phyloP scores from a whole-genome alignment of 2,797 vertebrate species.

The Fistularia tabacaria region DNA sequence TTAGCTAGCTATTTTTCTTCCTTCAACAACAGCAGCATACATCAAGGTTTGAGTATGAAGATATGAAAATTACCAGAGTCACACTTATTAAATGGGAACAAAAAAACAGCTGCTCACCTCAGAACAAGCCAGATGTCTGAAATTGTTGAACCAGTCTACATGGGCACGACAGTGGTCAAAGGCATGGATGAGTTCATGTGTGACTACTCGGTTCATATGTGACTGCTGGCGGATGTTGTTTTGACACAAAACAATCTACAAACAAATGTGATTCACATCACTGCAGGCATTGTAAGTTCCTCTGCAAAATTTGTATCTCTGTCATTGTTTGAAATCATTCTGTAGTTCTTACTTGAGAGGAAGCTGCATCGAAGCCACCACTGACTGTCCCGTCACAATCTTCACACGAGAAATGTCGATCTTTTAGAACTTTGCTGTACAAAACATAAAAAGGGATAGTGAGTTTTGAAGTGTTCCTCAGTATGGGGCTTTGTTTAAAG shows the following conservation, averaged over 20 bases:
- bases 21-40: background rate
- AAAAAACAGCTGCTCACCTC: slow-evolving; percentile 77
- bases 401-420: slow-evolving; percentile 94
- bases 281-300: too few species aligned
- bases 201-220: slow-evolving; percentile 92
- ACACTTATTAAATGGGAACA: too few species aligned
- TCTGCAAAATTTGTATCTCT: rapidly evolving
- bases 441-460: slow-evolving; percentile 4
- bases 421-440: slow-evolving; percentile 82
- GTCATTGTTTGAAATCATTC: rapidly evolving
- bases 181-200: slow-evolving; percentile 93
- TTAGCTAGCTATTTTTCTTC: too few species aligned
- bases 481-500: too few species aligned
- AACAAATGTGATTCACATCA: background rate
- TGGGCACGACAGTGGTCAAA: slow-evolving; percentile 96
- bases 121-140: slow-evolving; percentile 90
- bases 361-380: slow-evolving; percentile 89
- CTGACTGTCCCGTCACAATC: slow-evolving; percentile 89
- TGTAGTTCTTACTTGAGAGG: slow-evolving; percentile 82
- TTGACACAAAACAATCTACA: slow-evolving; percentile 95
- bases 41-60: background rate
- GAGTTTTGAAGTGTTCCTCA: background rate
- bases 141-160: slow-evolving; percentile 91
- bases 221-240: slow-evolving; percentile 91
- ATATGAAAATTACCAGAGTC: too few species aligned